Evolutionary conservation across 2,888 invertebrate species (phyloP), one percentile per base, ranked within the genome.

Genomic region (Eupithecia pulchellata): DNA sequence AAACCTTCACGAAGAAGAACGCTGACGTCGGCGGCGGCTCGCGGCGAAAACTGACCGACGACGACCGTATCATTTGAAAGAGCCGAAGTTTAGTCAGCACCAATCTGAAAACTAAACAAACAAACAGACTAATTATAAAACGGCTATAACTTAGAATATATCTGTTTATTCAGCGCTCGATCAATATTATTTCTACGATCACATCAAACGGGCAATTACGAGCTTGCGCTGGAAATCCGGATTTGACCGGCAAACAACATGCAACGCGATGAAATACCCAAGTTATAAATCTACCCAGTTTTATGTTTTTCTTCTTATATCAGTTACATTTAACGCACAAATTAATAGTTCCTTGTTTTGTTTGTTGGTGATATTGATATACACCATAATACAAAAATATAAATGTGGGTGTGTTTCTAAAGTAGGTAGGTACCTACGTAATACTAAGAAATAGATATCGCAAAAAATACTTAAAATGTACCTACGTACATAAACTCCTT

Each of bases 191-290:
- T 20, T 25, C 52, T 47, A 52, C 78, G 80, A 73, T 81, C 73
- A 84, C 85, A 89, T 91, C 91, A 92, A 92, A 91, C 86, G 81
- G 72, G 70, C 72, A 71, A 75, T 77, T 68, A 64, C 69, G 64
- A 64, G 64, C 74, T 78, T 78, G 77, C 73, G 77, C 73, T 78
- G 71, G 61, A 76, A 71, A 71, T 69, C 64, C 61, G 63, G 55
- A 34, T 57, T 57, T 34, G n/a, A 30, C 14, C 20, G 34, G 20
- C 25, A 11, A 29, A 52, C 17, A 9, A 36, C 34, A 52, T 61
- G 3, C 30, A n/a, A 27, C 27, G 11, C 27, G 52, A 25, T 25
- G 25, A 52, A 52, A 52, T 25, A 5, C n/a, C 55, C 13, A 4
- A 6, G 17, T 17, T 29, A 14, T 5, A 55, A 17, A 39, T 3